Base-by-base conservation (phyloP, 2,113 vertebrate species). In the Regulus satrapa region DNA sequence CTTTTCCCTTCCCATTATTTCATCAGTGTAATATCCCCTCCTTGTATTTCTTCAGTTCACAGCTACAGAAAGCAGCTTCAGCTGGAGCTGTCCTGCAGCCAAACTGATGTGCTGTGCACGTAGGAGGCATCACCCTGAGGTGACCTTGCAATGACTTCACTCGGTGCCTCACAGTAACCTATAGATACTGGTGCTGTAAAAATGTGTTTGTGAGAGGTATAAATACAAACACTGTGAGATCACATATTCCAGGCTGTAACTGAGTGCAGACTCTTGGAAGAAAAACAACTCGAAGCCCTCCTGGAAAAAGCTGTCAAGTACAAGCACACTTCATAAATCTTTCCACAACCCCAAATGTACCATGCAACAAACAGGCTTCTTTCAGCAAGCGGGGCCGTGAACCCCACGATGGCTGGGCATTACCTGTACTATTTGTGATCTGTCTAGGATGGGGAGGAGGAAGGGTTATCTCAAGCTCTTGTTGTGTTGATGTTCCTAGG, bases 191-290 rank as follows among this genome's bases (percentile, higher is more conserved):
- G 69, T 74, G 40, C 92, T 89, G 94, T 97, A 96, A 97, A 97
- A 97, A 48, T 78, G 61, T 29, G 36, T 97, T 97, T 97, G 95
- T 95, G 80, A 95, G 80, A 63, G 66, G 89, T 75, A 97, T 95
- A 98, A 97, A 98, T 97, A 97, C 97, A 98, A 98, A 98, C 95
- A 97, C 76, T 45, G 95, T 98, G 98, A 98, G 96, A 88, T 98
- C 97, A 98, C 92, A 97, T 96, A 85, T 98, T 98, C 98, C 95
- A 0, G 91, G 81, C 58, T 93, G 49, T 97, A 98, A 97, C 95
- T 97, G 93, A 95, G 96, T 92, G 68, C 97, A 97, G 98, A 95
- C 92, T 97, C 66, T 98, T 98, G 98, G 97, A 98, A 98, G 94
- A 90, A 98, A 98, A 97, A 73, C 2, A n/a, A 77, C 85, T 77